Conservation (phyloP, 2,888 invertebrate species). For the Meiosimyza platycephala region DNA sequence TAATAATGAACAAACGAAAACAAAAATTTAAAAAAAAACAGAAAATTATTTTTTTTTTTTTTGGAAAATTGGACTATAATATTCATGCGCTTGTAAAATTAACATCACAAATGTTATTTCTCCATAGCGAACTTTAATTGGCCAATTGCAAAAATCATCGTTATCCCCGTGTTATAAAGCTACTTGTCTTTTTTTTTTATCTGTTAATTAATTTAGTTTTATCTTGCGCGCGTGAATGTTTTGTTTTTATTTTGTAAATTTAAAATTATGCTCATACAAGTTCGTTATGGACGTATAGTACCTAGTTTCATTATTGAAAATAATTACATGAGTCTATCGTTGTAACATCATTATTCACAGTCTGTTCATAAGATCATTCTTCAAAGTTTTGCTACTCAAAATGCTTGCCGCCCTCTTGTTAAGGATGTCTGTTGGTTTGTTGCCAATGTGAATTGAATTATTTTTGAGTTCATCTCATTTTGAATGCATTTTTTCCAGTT, state of each 20-base stretch:
- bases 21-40: conserved; percentile 4
- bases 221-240: too few species aligned
- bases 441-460: too few species aligned
- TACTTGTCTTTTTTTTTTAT: too few species aligned
- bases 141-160: too few species aligned
- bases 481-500: too few species aligned
- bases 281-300: conserved; percentile 35
- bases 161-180: background rate
- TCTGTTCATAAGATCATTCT: too few species aligned
- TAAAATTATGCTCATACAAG: conserved; percentile 40
- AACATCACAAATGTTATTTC: background rate
- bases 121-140: conserved; percentile 18
- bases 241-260: background rate
- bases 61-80: conserved; percentile 7
- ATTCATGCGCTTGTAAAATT: conserved; percentile 30
- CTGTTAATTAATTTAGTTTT: too few species aligned
- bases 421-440: too few species aligned
- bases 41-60: background rate
- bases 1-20: conserved; percentile 53
- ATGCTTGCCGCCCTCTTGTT: too few species aligned
- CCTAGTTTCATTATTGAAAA: conserved; percentile 63
- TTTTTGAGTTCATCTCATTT: too few species aligned
- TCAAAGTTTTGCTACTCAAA: too few species aligned
- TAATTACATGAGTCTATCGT: conserved; percentile 42
- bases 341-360: background rate